Base-by-base conservation (phyloP, 92 coral and sea anemone species). In the Porites lobata region DNA sequence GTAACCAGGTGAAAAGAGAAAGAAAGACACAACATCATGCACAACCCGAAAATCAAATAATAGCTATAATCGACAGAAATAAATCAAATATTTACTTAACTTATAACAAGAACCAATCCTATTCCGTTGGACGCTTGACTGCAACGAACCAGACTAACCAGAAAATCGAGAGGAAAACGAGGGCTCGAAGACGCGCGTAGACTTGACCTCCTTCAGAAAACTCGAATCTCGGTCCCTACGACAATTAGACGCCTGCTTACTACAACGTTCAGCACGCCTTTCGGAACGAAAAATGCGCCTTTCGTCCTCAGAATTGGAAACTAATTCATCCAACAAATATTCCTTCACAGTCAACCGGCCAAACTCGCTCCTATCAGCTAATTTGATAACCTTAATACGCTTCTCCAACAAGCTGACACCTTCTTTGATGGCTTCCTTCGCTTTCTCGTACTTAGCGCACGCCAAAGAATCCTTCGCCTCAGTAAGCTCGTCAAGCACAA, bases 271-370 rank as follows among this genome's bases (percentile, higher is more conserved):
- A 5, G 77, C 77, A 21, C 69, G 84, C 72, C 84, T 77, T 65
- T 77, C 77, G 9, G 89, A 77, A 29, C 77, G 70, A 78, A 67
- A 86, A 56, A 78, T 86, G 72, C 72, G 83, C 72, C 65, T 86
- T 43, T 86, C 63, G 65, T 86, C 84, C 20, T 78, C 85, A 6
- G 79, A 79, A 57, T 81, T 71, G 0, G 87, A 81, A 6, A 77
- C 82, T 50, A 81, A 80, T 15, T 81, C 82, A 13, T 80, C 82
- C 14, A 47, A 87, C 18, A 81, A 43, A 50, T 87, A 80, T 19
- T 87, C 82, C 18, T 14, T 73, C 9, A 80, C 86, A 1, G 91
- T 87, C 7, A 81, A 80, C 86, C 86, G 80, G 50, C 86, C 86
- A 38, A 79, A 87, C 57, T 87, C 86, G 54, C 81, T 87, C 29